A percentile compares a stretch with the other conserved stretches of the same genome.
These are phyloP conservation scores for Lamprologus lemairii DNA, from an alignment of 2,113 vertebrate genomes.

Conservation along the genomic window DNA sequence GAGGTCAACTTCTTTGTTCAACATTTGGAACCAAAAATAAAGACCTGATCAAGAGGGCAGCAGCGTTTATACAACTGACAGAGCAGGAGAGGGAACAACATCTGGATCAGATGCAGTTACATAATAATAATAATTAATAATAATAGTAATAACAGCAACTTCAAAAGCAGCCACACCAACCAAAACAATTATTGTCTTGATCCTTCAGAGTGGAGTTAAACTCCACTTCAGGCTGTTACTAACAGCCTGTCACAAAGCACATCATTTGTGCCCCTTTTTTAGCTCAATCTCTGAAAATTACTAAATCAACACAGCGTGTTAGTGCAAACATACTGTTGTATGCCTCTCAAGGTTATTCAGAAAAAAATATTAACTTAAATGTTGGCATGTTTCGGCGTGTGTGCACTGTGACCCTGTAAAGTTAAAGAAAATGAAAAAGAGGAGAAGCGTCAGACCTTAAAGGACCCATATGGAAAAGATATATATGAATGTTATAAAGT, in stretches of 20 bases:
- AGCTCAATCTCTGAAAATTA: not conserved
- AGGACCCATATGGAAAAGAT: not conserved
- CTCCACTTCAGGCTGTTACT: not conserved
- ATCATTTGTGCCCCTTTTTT: not conserved
- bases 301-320: accelerated
- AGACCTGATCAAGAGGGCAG: accelerated
- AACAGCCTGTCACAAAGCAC: not conserved
- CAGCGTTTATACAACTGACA: not conserved
- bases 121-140: not conserved
- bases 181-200: not conserved
- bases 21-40: accelerated
- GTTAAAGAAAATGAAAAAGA: not conserved
- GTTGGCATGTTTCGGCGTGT: not conserved
- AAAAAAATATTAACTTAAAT: not conserved
- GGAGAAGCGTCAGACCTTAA: accelerated
- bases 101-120: not conserved
- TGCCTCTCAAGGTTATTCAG: not conserved
- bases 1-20: not conserved
- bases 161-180: not conserved
- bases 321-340: accelerated
- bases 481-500: not conserved
- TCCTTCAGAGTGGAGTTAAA: not conserved
- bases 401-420: not conserved
- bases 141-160: not conserved
- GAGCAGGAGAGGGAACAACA: not conserved